Conservation (phyloP, 1,140 invertebrate genomes). For the Drosophila mayri region DNA sequence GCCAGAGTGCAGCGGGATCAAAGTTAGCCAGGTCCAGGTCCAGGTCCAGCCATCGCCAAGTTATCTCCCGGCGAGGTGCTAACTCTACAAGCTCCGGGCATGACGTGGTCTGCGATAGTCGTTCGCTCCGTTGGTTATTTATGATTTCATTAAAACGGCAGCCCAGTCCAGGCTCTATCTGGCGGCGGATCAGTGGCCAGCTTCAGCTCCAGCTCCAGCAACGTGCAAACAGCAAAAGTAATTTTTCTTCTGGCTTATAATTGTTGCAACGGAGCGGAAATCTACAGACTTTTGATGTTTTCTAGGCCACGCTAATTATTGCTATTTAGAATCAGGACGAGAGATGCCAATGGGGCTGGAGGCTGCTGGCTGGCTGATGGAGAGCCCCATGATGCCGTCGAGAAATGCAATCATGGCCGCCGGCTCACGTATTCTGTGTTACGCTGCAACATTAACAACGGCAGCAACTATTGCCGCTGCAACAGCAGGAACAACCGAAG, state of each 20-base stretch:
- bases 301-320: conserved; percentile 83
- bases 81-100: conserved; percentile 72
- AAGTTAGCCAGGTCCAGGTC: conserved; percentile 61
- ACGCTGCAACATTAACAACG: conserved; percentile 80
- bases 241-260: conserved; percentile 78
- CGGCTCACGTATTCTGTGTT: conserved; percentile 83
- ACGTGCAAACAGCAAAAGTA: conserved; percentile 81
- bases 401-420: conserved; percentile 79
- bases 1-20: conserved; percentile 76
- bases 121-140: conserved; percentile 71
- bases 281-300: conserved; percentile 71
- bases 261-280: conserved; percentile 72
- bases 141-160: conserved; percentile 84
- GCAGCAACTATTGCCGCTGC: conserved; percentile 36
- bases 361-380: conserved; percentile 16
- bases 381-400: conserved; percentile 58
- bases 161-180: conserved; percentile 74
- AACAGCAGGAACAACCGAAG: conserved; percentile 50
- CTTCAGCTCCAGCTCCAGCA: conserved; percentile 55
- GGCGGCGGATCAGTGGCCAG: conserved; percentile 69
- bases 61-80: conserved; percentile 66
- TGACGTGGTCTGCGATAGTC: conserved; percentile 61
- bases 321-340: conserved; percentile 73
- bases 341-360: conserved; percentile 1
- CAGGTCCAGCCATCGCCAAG: conserved; percentile 18